Base-by-base conservation (phyloP, 2,888 invertebrate species). In the Apamea anceps region DNA sequence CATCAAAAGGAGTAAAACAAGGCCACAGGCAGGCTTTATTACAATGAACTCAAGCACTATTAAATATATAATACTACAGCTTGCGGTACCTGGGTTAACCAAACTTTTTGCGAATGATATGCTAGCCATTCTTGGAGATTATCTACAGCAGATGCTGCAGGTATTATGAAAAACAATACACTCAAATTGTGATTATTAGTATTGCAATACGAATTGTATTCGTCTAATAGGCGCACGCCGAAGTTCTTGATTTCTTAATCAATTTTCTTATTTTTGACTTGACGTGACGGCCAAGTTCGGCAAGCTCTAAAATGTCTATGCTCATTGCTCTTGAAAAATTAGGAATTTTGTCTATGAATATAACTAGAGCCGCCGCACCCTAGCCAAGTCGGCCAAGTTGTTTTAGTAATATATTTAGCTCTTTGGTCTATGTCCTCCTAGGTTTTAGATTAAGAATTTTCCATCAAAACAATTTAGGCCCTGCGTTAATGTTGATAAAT, bases 91-190 rank as follows among this genome's bases (percentile, higher is more conserved):
- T 94, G 96, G 96, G 93, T 93, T 96, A 94, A 97, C 96, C 95
- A 96, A 96, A 95, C 94, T 96, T 94, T 96, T 96, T 70, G 96
- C 96, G 88, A 96, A 95, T 75, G 96, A 93, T 93, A 97, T 94
- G 82, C 96, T 96, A 89, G 96, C 95, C 96, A 97, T 96, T 89
- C 83, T 92, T 80, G 32, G 74, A 77, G 10, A 66, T 63, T 77
- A 74, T 86, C 89, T 87, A 90, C 91, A 93, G 91, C 91, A 84
- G 87, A 86, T 81, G 89, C 89, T 90, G 89, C 75, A 87, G 85
- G 13, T 80, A 45, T 42, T 67, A 15, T 15, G 45, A 37, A 65
- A 51, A 75, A 75, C 76, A 48, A 72, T 66, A 78, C 73, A 79
- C 67, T 73, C 4, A 70, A 42, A 75, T 65, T 72, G 42, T 54